Evolutionary conservation across 2,888 invertebrate genomes (phyloP).

Genomic region (Sussaba pulchella): DNA sequence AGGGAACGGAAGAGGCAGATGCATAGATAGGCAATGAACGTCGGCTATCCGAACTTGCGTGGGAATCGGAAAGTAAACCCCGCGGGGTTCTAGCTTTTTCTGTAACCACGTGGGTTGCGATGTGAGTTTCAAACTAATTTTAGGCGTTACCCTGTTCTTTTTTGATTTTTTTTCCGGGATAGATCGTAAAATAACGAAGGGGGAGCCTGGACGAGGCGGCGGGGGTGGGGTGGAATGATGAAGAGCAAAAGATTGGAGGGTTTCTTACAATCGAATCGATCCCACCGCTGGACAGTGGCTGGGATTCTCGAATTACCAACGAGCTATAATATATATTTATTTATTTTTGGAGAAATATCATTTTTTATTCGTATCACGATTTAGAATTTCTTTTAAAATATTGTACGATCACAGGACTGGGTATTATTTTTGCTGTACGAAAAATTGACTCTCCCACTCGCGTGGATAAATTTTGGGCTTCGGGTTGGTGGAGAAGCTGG

Average conservation of each 20-base stretch:
- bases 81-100: constrained; percentile 26
- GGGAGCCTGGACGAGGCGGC: constrained; percentile 52
- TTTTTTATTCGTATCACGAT: background rate
- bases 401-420: constrained; percentile 21
- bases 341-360: background rate
- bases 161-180: constrained; percentile 57
- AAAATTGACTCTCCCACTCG: constrained; percentile 49
- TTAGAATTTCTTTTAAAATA: constrained; percentile 9
- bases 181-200: constrained; percentile 64
- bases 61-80: constrained; percentile 50
- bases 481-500: constrained; percentile 10
- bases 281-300: constrained; percentile 14
- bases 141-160: constrained; percentile 58
- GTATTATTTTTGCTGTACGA: constrained; percentile 36
- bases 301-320: constrained; percentile 1
- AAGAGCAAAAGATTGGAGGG: constrained; percentile 37
- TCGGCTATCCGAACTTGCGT: constrained; percentile 23
- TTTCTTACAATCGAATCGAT: constrained; percentile 50
- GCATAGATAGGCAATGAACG: constrained; percentile 24
- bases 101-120: constrained; percentile 57
- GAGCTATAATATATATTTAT: background rate
- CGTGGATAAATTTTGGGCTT: constrained; percentile 40
- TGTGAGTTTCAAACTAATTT: constrained; percentile 68
- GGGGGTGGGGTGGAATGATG: constrained; percentile 45
- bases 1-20: constrained; percentile 15